Base-by-base conservation (phyloP, 92 coral and sea anemone genomes). In the Zoanthus sansibaricus region DNA sequence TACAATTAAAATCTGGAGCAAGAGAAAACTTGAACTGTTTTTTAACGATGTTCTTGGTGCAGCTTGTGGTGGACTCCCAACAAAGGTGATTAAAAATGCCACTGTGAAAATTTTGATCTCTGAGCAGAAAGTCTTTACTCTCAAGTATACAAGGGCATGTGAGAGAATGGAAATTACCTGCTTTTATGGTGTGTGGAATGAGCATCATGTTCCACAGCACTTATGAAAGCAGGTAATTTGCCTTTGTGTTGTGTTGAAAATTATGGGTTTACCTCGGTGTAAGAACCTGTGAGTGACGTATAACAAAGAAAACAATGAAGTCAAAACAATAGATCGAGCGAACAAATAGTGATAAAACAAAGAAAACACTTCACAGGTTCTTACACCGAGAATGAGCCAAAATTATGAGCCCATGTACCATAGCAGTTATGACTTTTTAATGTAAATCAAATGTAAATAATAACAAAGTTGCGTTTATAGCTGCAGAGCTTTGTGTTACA, bases 1-100 rank as follows among this genome's bases (percentile, higher is more conserved):
- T 75, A 78, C 89, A 61, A 62, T 89, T 79, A 79, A 79, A 74
- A 86, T 88, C 82, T 88, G 90, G 88, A 71, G 72, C 88, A 79
- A 84, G 62, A 92, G 92, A 82, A 92, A 88, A 89, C 91, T 88
- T 79, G 90, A 88, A 66, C 83, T 91, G 86, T 91, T 91, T 88
- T 85, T 91, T 72, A 91, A 88, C 49, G 92, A 91, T 86, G 55
- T 91, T 48, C 91, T 92, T 86, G 94, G 92, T 58, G 92, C 83
- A 79, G 92, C 77, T 84, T 61, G 68, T 61, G 68, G 68, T 61
- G 68, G 68, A 61, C 86, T 92, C 71, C 94, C 92, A 33, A 80
- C 78, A 79, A 92, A 89, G 76, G 87, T 89, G 79, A 71, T 91
- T 56, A 84, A 91, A 47, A 76, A 86, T 85, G 88, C 77, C 78